These are phyloP conservation scores for Ramphastos sulfuratus DNA, from an alignment of 2,113 vertebrate species.

Conservation along the genomic window DNA sequence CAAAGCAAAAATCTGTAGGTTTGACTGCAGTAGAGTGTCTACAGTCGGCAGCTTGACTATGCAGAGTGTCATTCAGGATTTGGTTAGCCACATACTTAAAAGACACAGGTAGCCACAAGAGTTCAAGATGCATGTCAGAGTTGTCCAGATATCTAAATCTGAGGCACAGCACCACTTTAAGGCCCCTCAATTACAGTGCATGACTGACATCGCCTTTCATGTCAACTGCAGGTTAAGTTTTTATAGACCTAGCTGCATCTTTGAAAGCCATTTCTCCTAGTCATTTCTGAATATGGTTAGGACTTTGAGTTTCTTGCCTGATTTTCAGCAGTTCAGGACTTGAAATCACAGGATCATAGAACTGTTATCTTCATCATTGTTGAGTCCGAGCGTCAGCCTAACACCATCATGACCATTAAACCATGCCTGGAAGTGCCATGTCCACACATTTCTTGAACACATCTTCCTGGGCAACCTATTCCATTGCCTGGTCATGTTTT, in stretches of 20 bases:
- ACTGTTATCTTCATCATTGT: too few relatives aligned
- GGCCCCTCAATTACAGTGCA: not conserved
- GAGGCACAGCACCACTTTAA: not conserved
- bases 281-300: not conserved
- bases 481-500: too few relatives aligned
- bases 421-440: too few relatives aligned
- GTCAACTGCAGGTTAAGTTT: not conserved
- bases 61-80: not conserved
- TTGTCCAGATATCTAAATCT: not conserved
- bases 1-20: not conserved
- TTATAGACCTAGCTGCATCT: not conserved
- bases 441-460: too few relatives aligned
- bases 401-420: too few relatives aligned
- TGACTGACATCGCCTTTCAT: not conserved
- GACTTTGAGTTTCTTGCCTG: not conserved
- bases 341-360: too few relatives aligned
- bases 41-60: not conserved
- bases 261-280: not conserved
- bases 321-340: not conserved
- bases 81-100: not conserved
- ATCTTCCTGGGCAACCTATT: too few relatives aligned
- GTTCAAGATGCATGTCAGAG: fast-evolving
- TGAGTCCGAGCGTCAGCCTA: too few relatives aligned
- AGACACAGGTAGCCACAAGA: not conserved
- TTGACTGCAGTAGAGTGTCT: not conserved